phyloP scores from a whole-genome alignment of 2,888 invertebrate genomes.

The Teleiodes luculella region DNA sequence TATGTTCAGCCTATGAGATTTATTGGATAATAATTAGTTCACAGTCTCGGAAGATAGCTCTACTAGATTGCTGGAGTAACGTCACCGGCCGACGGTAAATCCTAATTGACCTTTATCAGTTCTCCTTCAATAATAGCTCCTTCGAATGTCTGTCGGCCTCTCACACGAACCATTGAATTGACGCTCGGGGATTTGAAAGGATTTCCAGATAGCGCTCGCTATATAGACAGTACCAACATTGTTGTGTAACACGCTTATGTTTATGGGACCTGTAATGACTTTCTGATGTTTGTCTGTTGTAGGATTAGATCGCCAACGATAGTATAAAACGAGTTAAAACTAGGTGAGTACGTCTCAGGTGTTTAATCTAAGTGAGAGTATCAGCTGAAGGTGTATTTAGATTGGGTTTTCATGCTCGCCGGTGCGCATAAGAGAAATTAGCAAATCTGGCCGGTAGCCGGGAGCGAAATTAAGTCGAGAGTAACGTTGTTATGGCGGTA shows the following conservation, averaged over 20 bases:
- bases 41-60: constrained; percentile 35
- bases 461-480: constrained; percentile 70
- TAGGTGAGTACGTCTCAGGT: background rate
- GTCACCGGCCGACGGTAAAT: constrained; percentile 36
- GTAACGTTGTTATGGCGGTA: constrained; percentile 71
- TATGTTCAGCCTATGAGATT: constrained; percentile 19
- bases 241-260: constrained; percentile 39
- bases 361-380: background rate
- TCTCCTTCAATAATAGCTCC: constrained; percentile 58
- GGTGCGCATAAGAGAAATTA: constrained; percentile 51
- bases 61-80: constrained; percentile 33
- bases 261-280: constrained; percentile 35
- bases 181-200: constrained; percentile 58
- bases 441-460: constrained; percentile 54
- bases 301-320: constrained; percentile 14
- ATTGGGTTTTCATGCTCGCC: constrained; percentile 36
- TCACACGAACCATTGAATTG: constrained; percentile 58
- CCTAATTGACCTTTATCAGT: constrained; percentile 64
- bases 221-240: constrained; percentile 36
- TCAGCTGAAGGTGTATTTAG: constrained; percentile 24
- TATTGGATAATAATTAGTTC: constrained; percentile 41
- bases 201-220: constrained; percentile 50
- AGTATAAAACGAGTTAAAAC: constrained; percentile 1
- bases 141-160: constrained; percentile 55
- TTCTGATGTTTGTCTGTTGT: constrained; percentile 24